phyloP scores from a whole-genome alignment of 2,888 invertebrate species.

The Melieria omissa region DNA sequence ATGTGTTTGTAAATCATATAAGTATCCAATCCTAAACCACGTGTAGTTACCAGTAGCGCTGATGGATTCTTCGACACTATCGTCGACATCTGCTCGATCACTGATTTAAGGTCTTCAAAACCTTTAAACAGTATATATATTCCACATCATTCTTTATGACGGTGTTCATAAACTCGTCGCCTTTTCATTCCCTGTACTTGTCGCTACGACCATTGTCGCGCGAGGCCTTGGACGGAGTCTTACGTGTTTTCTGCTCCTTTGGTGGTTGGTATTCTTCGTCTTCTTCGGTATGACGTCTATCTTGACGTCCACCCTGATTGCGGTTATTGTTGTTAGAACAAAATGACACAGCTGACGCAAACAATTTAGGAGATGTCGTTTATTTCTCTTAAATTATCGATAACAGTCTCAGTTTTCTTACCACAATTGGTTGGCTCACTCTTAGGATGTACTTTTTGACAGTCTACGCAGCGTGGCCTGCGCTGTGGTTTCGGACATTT shows the following conservation, averaged over 20 bases:
- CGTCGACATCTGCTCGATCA: slow-evolving; percentile 1
- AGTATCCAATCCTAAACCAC: slow-evolving; percentile 1
- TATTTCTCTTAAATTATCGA: no score
- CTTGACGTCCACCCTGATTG: no score
- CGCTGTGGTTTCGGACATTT: no score
- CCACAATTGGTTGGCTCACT: slow-evolving; percentile 23
- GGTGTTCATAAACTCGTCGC: neutral
- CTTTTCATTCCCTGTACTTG: neutral
- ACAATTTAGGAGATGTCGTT: no score
- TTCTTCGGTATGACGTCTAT: no score
- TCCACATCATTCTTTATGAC: slow-evolving; percentile 3
- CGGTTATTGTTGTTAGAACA: no score
- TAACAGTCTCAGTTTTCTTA: neutral
- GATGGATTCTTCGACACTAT: slow-evolving; percentile 1
- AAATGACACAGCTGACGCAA: no score
- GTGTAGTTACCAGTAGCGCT: slow-evolving; percentile 5
- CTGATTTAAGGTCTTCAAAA: slow-evolving; percentile 7
- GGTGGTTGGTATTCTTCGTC: no score
- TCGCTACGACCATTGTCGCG: slow-evolving; percentile 3
- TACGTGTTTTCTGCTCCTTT: neutral
- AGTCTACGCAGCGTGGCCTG: no score
- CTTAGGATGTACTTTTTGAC: slow-evolving; percentile 30
- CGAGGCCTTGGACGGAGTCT: neutral
- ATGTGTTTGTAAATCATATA: neutral
- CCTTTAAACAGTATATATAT: slow-evolving; percentile 5